A percentile compares a stretch with the other conserved stretches of the same genome.
These are phyloP conservation scores for Phoronis australis DNA, from an alignment of 2,888 invertebrate genomes.

Conservation along the genomic window DNA sequence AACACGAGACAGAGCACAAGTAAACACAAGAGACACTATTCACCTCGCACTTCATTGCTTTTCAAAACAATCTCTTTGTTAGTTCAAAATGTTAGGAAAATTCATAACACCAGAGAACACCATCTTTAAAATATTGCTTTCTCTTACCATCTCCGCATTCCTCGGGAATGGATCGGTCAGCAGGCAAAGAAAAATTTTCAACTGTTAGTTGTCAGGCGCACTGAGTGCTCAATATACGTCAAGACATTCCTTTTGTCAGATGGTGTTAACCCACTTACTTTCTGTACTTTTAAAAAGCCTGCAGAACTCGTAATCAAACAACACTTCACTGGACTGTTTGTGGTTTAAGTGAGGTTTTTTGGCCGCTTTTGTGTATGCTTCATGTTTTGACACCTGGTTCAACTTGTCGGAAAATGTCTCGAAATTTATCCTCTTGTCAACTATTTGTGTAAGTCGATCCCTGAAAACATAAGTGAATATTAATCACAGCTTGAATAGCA, in stretches of 20 bases:
- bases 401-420: slow-evolving; percentile 83
- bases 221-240: no score
- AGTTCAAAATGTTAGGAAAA: no score
- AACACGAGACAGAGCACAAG: neutral
- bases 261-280: slow-evolving; percentile 49
- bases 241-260: no score
- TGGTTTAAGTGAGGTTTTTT: slow-evolving; percentile 88
- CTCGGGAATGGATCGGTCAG: no score
- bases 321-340: slow-evolving; percentile 69
- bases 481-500: neutral
- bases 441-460: slow-evolving; percentile 72
- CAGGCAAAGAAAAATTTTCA: no score
- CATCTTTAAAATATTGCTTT: no score
- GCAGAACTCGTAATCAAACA: slow-evolving; percentile 94
- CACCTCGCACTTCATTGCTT: neutral
- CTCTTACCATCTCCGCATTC: no score
- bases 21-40: neutral
- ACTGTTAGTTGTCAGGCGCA: no score
- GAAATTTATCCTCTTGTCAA: slow-evolving; percentile 79
- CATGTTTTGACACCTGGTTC: slow-evolving; percentile 79
- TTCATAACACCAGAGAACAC: no score
- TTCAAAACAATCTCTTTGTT: no score
- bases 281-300: slow-evolving; percentile 70
- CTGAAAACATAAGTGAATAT: slow-evolving; percentile 38
- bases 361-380: slow-evolving; percentile 83